These are phyloP conservation scores for Tapera naevia DNA, from an alignment of 2,797 vertebrate genomes.

Conservation along the genomic window DNA sequence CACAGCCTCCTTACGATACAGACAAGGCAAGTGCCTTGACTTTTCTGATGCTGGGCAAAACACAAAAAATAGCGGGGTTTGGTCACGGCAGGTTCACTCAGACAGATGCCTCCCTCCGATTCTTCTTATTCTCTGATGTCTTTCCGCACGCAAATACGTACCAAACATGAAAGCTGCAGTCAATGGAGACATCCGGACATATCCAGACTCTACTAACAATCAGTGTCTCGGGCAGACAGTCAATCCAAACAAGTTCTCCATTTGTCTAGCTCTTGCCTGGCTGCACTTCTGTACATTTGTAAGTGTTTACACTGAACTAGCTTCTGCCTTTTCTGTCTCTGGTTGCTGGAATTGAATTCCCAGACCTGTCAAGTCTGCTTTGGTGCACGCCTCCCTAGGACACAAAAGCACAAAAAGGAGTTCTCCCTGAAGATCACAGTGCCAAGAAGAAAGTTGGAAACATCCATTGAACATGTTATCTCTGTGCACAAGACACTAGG, in stretches of 20 bases:
- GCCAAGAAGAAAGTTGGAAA: slow-evolving; percentile 47
- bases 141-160: slow-evolving; percentile 54
- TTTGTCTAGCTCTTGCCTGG: slow-evolving; percentile 60
- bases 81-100: slow-evolving; percentile 13
- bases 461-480: slow-evolving; percentile 29
- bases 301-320: slow-evolving; percentile 70
- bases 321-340: slow-evolving; percentile 72
- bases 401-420: not conserved
- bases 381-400: slow-evolving; percentile 20
- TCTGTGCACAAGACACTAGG: slow-evolving; percentile 3
- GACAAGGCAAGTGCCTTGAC: not conserved
- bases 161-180: slow-evolving; percentile 64
- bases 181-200: slow-evolving; percentile 48
- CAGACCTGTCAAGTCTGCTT: slow-evolving; percentile 51
- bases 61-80: not conserved
- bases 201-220: slow-evolving; percentile 57
- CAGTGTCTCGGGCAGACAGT: slow-evolving; percentile 67
- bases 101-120: slow-evolving; percentile 31
- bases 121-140: slow-evolving; percentile 41
- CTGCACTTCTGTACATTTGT: slow-evolving; percentile 58
- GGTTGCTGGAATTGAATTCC: slow-evolving; percentile 65
- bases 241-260: slow-evolving; percentile 70
- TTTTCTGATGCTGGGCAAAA: slow-evolving; percentile 8
- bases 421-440: not conserved
- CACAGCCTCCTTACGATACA: not conserved